Base-by-base conservation (phyloP, 2,888 invertebrate species). In the Trissolcus brochymenae region DNA sequence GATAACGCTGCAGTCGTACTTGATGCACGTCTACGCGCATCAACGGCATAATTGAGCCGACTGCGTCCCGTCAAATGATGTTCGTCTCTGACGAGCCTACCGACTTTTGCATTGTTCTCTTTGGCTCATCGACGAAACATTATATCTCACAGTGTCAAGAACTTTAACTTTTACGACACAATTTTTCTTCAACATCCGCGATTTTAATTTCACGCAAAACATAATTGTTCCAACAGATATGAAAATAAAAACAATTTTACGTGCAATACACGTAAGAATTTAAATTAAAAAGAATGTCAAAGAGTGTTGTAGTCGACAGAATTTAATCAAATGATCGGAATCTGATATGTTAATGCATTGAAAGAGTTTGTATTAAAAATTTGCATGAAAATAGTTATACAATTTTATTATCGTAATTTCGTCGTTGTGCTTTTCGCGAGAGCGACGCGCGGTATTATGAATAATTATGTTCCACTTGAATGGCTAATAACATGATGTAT, bases 1-100 rank as follows among this genome's bases (percentile, higher is more conserved):
- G 66, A 67, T 76, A 76, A 76, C 62, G 70, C 65, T 61, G 76
- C 62, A 70, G 70, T 61, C 65, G 65, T 54, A 60, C 59, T 60
- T 57, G 74, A 68, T 66, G 62, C 67, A 57, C 64, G 74, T 74
- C 74, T 51, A 54, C 68, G 74, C 53, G 57, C 65, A 72, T 67
- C 67, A 51, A 19, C 56, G 56, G 55, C 40, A 54, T 74, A 74
- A 74, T 74, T 74, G 67, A 51, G 35, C 60, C 43, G 43, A 7
- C 19, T 53, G 21, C 25, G 19, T 35, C 40, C 50, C 57, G 60
- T 55, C 56, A 74, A 74, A 74, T 43, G 67, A 62, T 57, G 57
- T 51, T 19, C 16, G 49, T 49, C 14, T 51, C n/a, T 7, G n/a
- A 46, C 6, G 51, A 21, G 46, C 16, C 16, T 46, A 46, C 46